A percentile compares a stretch with the other conserved stretches of the same genome.
phyloP scores from a whole-genome alignment of 2,113 vertebrate species.

The human region GRCh38 chr9:23592501-23593000 shows the following conservation, averaged over 20 bases:
- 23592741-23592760: conserved; percentile 50
- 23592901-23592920: neutral
- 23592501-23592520: neutral
- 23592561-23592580: neutral
- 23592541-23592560: neutral
- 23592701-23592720: conserved; percentile 61
- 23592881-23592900: neutral
- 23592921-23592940: neutral
- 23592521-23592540: neutral
- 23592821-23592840: conserved; percentile 15
- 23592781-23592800: conserved; percentile 42
- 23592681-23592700: conserved; percentile 30
- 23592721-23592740: conserved; percentile 45
- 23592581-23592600: neutral
- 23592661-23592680: conserved; percentile 62
- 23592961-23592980: neutral
- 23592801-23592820: conserved; percentile 33
- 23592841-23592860: conserved; percentile 27
- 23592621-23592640: neutral
- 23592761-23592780: conserved; percentile 54
- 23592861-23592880: neutral
- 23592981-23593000: neutral
- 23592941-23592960: neutral
- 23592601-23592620: neutral
- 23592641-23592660: neutral